Evolutionary conservation across 1,140 invertebrate species (phyloP).

Genomic region (Calephelis nemesis): DNA sequence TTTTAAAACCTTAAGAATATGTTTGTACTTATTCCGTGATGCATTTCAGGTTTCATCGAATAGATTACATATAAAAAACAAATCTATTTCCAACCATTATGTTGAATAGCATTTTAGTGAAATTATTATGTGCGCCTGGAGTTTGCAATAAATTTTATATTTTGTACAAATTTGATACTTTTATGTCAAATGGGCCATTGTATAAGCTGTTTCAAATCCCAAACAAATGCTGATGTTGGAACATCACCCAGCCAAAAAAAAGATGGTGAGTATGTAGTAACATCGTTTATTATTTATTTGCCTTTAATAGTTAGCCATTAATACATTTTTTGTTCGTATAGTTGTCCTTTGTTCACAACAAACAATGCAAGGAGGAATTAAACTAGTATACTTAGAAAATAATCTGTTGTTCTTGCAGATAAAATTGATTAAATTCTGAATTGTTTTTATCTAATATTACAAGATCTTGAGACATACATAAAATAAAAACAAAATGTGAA

Average conservation of each 20-base stretch:
- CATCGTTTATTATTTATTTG: background rate
- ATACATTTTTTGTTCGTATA: no score
- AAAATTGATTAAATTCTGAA: no score
- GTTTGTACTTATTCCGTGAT: conserved; percentile 24
- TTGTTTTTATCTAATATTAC: no score
- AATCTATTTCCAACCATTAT: conserved; percentile 60
- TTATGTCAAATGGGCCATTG: conserved; percentile 88
- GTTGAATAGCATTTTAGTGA: conserved; percentile 60
- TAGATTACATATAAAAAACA: conserved; percentile 39
- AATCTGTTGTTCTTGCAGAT: no score
- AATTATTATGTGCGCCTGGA: conserved; percentile 50
- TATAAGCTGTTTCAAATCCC: conserved; percentile 87
- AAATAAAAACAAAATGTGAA: no score
- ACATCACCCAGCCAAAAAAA: conserved; percentile 80
- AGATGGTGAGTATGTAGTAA: conserved; percentile 79
- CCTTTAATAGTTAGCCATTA: no score
- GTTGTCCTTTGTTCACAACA: no score
- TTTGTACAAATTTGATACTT: conserved; percentile 48
- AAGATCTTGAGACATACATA: no score
- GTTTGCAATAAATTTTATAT: conserved; percentile 51
- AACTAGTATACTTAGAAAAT: no score
- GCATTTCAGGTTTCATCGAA: conserved; percentile 42
- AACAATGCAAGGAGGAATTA: no score
- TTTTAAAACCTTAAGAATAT: conserved; percentile 16
- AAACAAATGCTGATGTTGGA: conserved; percentile 80